phyloP scores from a whole-genome alignment of 1,140 invertebrate genomes.

The Hyposmocoma kahamanoa region DNA sequence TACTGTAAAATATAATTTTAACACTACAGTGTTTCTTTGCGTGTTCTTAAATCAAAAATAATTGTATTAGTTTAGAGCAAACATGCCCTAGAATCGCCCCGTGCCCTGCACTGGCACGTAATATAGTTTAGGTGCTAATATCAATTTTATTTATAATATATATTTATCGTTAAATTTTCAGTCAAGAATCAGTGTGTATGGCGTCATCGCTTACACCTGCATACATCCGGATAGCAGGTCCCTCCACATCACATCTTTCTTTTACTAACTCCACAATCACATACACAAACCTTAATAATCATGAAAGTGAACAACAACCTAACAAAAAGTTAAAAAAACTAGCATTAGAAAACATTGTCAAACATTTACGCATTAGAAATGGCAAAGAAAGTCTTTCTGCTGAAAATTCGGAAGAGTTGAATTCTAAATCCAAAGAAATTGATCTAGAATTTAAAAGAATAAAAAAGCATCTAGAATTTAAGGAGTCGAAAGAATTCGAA shows the following conservation, averaged over 20 bases:
- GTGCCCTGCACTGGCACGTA: no score
- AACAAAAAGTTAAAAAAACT: conserved; percentile 3
- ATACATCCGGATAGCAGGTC: conserved; percentile 76
- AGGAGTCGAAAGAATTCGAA: neutral
- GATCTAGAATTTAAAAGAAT: conserved; percentile 1
- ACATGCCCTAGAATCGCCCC: no score
- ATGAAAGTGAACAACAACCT: neutral
- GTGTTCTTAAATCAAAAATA: no score
- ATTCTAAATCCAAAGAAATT: conserved; percentile 3
- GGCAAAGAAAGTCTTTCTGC: no score
- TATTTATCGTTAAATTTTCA: conserved; percentile 32
- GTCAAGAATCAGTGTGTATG: conserved; percentile 72
- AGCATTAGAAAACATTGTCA: no score
- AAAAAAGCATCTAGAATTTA: neutral
- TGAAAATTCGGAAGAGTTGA: no score
- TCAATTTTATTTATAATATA: no score
- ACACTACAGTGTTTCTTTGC: no score
- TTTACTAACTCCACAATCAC: conserved; percentile 55
- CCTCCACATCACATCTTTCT: conserved; percentile 70
- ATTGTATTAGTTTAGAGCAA: no score
- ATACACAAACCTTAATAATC: conserved; percentile 14
- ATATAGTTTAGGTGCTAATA: no score
- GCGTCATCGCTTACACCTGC: conserved; percentile 76
- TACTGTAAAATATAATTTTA: no score
- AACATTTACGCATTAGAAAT: no score